A percentile compares a stretch with the other conserved stretches of the same genome.
Conservation (phyloP, 2,797 vertebrate genomes). For the Graptemys geographica region DNA sequence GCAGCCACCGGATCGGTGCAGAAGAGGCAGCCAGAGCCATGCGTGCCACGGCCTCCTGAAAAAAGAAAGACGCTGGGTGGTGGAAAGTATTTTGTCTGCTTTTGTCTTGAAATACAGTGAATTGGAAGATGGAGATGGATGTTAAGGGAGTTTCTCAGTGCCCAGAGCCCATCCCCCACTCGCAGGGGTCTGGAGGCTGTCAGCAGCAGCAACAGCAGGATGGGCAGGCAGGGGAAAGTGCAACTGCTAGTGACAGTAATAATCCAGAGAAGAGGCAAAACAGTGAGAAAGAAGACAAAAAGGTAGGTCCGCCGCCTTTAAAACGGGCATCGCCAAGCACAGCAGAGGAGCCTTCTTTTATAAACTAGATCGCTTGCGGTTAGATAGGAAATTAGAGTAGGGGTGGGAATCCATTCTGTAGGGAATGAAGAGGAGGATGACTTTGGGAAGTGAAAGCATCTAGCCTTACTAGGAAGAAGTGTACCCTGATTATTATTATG, state of each 20-base stretch:
- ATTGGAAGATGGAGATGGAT: constrained; percentile 89
- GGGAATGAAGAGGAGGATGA: constrained; percentile 12
- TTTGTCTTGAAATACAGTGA: constrained; percentile 81
- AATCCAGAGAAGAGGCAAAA: constrained; percentile 78
- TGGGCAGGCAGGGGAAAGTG: constrained; percentile 79
- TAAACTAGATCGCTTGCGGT: not conserved
- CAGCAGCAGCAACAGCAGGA: constrained; percentile 82
- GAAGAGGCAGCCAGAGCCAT: constrained; percentile 68
- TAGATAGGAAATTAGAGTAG: not conserved
- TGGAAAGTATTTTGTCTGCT: constrained; percentile 68
- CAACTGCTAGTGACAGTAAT: constrained; percentile 78
- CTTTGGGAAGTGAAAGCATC: constrained; percentile 59
- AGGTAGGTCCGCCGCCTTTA: constrained; percentile 81
- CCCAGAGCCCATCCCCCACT: constrained; percentile 85
- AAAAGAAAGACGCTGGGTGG: constrained; percentile 41
- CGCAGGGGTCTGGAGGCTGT: constrained; percentile 83
- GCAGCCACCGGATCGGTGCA: constrained; percentile 41
- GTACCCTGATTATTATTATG: not conserved
- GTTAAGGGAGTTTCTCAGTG: constrained; percentile 87
- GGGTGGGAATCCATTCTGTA: not conserved
- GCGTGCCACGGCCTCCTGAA: constrained; percentile 78
- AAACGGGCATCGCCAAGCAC: constrained; percentile 47
- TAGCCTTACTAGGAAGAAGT: not conserved
- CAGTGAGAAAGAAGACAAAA: constrained; percentile 83
- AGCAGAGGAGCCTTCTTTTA: not conserved